Base-by-base conservation (phyloP, 2,797 vertebrate genomes). In the Valencia hispanica region DNA sequence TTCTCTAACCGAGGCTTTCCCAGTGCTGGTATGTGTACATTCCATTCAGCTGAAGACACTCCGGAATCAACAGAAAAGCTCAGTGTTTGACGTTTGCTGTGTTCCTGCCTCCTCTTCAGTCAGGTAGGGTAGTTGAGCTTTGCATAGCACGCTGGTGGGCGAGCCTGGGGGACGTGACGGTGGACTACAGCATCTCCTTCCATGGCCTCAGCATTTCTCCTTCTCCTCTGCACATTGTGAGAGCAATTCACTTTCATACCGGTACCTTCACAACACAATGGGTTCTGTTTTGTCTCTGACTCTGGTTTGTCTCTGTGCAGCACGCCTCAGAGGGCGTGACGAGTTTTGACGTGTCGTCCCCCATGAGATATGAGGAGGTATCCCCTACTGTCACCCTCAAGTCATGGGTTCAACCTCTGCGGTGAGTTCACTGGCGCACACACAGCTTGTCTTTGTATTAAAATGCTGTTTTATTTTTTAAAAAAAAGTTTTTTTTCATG, bases 71-170 rank as follows among this genome's bases (percentile, higher is more conserved):
- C 39, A 68, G 3, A 41, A 71, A 43, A 57, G 17, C 30, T 50
- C 12, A 25, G 2, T 12, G 11, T 74, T 50, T 34, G 15, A 14
- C 65, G 14, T 32, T 18, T 14, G 0, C 12, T 51, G 3, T 74
- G 41, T 80, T 72, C 39, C 79, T 66, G 71, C 70, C 50, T 75
- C 41, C 18, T 81, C 74, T 85, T 68, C 85, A 99, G 98, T 95
- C 97, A 41, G 97, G 97, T 36, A 96, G 93, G 89, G 96, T 97
- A 0, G 95, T 99, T 69, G 98, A 99, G 93, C 94, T 99, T 69
- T 99, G 98, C 78, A 96, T 99, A 77, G 98, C 98, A 20, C 97
- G 98, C 11, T 99, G 98, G 98, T 99, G 98, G 98, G 98, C 98
- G 51, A 99, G 98, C 91, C 94, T 99, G 61, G 98, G 97, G 0